Base-by-base conservation (phyloP, 2,888 invertebrate genomes). In the Acrobasis repandana region DNA sequence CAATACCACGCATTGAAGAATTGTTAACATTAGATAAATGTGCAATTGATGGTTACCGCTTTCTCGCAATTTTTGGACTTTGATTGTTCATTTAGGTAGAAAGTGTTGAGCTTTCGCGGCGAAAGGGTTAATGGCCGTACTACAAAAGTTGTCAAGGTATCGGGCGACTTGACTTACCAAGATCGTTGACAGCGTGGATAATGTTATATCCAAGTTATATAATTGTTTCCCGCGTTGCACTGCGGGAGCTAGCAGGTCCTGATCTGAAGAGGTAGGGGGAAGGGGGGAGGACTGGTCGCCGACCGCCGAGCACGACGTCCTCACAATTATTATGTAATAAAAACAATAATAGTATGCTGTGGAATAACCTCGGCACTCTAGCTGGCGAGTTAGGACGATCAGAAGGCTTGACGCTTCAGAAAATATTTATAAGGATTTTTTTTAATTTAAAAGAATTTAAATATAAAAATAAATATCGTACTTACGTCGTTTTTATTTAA, bases 311-410 rank as follows among this genome's bases (percentile, higher is more conserved):
- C 79, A 78, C 82, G 80, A 79, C 77, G 78, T 77, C 78, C 72
- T 69, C 75, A 78, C 81, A 81, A 83, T 83, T 85, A 81, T 83
- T 82, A 83, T 79, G 79, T 83, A 83, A 86, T 85, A 85, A 82
- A 84, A 83, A 43, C 43, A 83, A 82, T 79, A 79, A 79, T 76
- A 79, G 76, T 71, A 74, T 72, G 75, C 76, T 75, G 76, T 77
- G 74, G 67, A 75, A 77, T 72, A n/a, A 70, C 68, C 72, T 28
- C 28, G 79, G 80, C 80, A 73, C 82, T 5, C 28, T 28, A 28
- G 28, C 4, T 28, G 79, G 15, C 20, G 74, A 69, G 66, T 71
- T 63, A 66, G 69, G 69, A 4, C 50, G 2, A 18, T 8, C 9
- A 50, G 50, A 14, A 18, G 4, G 10, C 43, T 14, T 43, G 43